Evolutionary conservation across 2,113 vertebrate species (phyloP).

Genomic region (Chauna torquata): DNA sequence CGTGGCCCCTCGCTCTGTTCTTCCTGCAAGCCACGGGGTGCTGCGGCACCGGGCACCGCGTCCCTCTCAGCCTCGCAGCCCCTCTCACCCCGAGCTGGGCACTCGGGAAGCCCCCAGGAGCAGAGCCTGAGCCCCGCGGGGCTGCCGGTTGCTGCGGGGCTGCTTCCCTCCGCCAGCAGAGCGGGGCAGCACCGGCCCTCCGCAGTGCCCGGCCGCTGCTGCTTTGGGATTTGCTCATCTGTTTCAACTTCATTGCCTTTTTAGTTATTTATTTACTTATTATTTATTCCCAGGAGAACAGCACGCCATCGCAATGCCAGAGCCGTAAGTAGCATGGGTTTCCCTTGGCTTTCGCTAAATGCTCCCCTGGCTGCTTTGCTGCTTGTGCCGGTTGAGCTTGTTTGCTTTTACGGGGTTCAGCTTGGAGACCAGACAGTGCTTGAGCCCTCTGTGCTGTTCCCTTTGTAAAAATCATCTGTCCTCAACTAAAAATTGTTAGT

Average conservation of each 20-base stretch:
- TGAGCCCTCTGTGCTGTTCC: not conserved
- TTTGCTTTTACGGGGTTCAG: fast-evolving
- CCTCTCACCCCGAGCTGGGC: not conserved
- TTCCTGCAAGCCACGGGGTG: not conserved
- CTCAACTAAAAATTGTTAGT: not conserved
- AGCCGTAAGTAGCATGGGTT: constrained; percentile 69
- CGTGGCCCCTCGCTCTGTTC: fast-evolving
- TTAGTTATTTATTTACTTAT: not conserved
- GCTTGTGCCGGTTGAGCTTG: fast-evolving
- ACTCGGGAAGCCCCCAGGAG: not conserved
- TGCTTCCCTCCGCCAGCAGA: not conserved
- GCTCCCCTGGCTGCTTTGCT: fast-evolving
- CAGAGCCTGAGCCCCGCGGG: not conserved
- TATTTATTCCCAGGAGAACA: constrained; percentile 5
- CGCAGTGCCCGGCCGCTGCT: fast-evolving
- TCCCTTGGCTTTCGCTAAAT: fast-evolving
- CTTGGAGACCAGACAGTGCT: not conserved
- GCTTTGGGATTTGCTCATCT: not conserved
- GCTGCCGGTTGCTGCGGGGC: not conserved
- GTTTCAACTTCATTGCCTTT: not conserved
- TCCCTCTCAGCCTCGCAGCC: not conserved
- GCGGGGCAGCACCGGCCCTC: constrained; percentile 29
- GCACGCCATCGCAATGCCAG: constrained; percentile 53
- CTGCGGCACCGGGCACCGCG: fast-evolving
- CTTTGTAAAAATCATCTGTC: not conserved